phyloP scores from a whole-genome alignment of 2,113 vertebrate species.

The Alosa alosa region DNA sequence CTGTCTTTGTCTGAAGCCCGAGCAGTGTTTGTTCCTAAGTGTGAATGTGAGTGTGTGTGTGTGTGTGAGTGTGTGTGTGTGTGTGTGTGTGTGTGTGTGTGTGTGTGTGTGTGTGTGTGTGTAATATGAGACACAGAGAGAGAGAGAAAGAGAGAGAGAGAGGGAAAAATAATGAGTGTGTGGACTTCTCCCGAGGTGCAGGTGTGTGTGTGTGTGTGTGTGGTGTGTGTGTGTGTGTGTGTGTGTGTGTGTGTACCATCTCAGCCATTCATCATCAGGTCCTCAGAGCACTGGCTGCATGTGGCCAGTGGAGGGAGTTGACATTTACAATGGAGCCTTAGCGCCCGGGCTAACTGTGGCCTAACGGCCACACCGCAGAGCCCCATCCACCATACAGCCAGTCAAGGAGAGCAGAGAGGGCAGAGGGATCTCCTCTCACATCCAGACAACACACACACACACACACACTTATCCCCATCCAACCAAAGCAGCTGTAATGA shows the following conservation, averaged over 20 bases:
- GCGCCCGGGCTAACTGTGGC: background rate
- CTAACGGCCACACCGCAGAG: background rate
- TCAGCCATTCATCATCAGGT: background rate
- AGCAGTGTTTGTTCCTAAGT: conserved; percentile 5
- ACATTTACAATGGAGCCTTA: background rate
- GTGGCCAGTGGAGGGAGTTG: background rate
- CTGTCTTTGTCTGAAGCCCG: background rate
- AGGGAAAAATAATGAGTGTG: background rate
- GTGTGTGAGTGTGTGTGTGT: background rate
- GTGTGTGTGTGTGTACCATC: background rate
- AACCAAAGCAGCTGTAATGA: conserved; percentile 75
- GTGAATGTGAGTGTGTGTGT: background rate
- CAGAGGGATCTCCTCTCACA: background rate
- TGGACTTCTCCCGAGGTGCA: background rate
- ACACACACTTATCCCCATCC: background rate
- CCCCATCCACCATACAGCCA: background rate
- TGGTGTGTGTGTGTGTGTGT: conserved; percentile 7
- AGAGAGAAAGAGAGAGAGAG: background rate
- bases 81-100: too few relatives aligned
- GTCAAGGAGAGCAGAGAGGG: background rate
- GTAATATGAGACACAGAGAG: too few relatives aligned
- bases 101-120: too few relatives aligned
- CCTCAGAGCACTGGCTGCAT: background rate
- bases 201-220: conserved; percentile 13
- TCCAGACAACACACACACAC: background rate